Base-by-base conservation (phyloP, 2,888 invertebrate genomes). In the Drosophila diplacantha region DNA sequence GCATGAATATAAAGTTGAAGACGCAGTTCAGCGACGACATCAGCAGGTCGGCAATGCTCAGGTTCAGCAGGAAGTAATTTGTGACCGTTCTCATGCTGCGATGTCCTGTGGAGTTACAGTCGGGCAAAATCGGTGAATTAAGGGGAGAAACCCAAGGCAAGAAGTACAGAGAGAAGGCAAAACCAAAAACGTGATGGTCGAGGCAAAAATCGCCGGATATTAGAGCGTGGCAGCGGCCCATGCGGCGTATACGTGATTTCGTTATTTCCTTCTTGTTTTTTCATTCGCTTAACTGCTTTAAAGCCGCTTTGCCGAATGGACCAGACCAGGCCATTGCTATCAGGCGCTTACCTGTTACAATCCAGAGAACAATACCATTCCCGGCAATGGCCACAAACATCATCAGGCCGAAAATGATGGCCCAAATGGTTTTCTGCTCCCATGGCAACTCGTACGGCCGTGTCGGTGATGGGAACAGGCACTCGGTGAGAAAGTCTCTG, bases 361-460 rank as follows among this genome's bases (percentile, higher is more conserved):
- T 97, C 97, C 97, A 97, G 76, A 97, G 95, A 50, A 97, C 97
- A 67, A 96, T 95, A 39, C 93, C 91, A 84, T 97, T 97, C 22
- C 97, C 97, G 1, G 94, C 93, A 43, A 94, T 93, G 1, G 96
- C 95, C 4, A 94, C 91, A 9, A 93, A 89, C 39, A 96, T 90
- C 93, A 96, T 96, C 24, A 92, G 89, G 0, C 93, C 91, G 80
- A 95, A 96, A 16, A 94, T 89, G 12, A 92, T 89, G 43, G 93
- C 92, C 94, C 95, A 96, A 44, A 92, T 90, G 54, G 94, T 90
- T 81, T 92, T 88, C 89, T 90, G 93, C 72, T 92, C 93, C 91
- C 92, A 94, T 78, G 90, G 88, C 34, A 90, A 89, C 89, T 91
- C 91, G 82, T 91, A 91, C 0, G 91, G 91, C 71, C 90, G 82